Base-by-base conservation (phyloP, 2,888 invertebrate genomes). In the Calliphora vomitoria region DNA sequence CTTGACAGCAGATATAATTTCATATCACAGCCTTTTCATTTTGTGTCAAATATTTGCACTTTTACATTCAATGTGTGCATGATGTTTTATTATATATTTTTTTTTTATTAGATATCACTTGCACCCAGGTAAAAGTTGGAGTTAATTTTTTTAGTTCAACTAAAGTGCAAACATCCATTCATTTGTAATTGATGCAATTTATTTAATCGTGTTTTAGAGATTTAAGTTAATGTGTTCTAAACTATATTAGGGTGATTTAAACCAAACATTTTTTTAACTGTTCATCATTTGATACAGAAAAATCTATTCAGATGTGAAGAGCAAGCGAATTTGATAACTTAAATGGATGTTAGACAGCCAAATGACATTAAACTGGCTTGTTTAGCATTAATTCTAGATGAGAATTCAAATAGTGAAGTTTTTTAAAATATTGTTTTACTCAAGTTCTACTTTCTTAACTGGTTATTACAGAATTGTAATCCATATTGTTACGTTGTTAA, bases 1-100 rank as follows among this genome's bases (percentile, higher is more conserved):
- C 78, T 74, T 74, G 69, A 71, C 71, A 58, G 44, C 38, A 74
- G 60, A 82, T 79, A 11, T 44, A 69, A 69, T 79, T 72, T 74
- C 53, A 31, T 74, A 64, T 53, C 41, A 68, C 62, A 31, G 55
- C 44, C 31, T 69, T 78, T 35, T 11, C 4, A 8, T 58, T 64
- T 58, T 68, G 1, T 78, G 41, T 74, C 35, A 50, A 81, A 81
- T 53, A 50, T 53, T 50, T 72, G 71, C 38, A 44, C 60, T 72
- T 20, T 68, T 74, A 55, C 25, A 13, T 13, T 25, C 50, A 20
- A 47, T n/a, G 35, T 35, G 5, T 6, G 35, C 11, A 47, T 74
- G 44, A 18, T 31, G 18, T 25, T 11, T 11, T 47, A 20, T 15
- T 4, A n/a, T 15, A 71, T 8, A 11, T 47, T 47, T 35, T 41